Evolutionary conservation across 2,113 vertebrate species (phyloP), one percentile per base, ranked within the genome.

Genomic region (Crotalus viridis): DNA sequence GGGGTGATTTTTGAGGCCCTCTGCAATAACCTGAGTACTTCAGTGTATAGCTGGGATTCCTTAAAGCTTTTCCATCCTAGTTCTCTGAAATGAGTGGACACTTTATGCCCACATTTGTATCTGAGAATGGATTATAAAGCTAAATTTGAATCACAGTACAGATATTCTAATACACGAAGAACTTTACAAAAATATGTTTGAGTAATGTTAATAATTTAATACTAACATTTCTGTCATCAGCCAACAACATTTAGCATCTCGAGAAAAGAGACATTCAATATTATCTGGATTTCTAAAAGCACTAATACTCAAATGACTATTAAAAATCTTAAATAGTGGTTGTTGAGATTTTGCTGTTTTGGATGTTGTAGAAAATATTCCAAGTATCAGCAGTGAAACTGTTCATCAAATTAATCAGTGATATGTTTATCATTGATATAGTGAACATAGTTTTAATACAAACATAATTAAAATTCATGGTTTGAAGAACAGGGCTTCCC

Each of bases 391-490:
- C 24, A 22, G 6, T 33, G 87, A 64, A 61, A 61, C 4, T 7
- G 8, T 19, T 64, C 21, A 43, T 24, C 19, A 43, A 33, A 85
- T 33, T 57, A 52, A 54, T 28, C 39, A 22, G 33, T 43, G 17
- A 8, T 81, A 81, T 81, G 74, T 43, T 43, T 43, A 81, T 43
- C 74, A 81, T 1, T 3, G 39, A 57, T 7, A 0, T 7, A 61
- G 3, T 19, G 61, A 21, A 10, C 56, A 69, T 87, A 24, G 89
- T 48, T 95, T 93, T 94, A 51, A 69, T 1, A 13, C 51, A 8
- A 10, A n/a, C 56, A 54, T 90, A 90, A 90, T 28, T 90, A 21
- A 56, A 93, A 85, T 61, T 39, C 92, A 9, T 43, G 91, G 89
- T 91, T 90, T 43, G 87, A 12, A 93, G 92, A 91, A 90, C 91